Percentiles rank a stretch among this genome's conserved stretches.
phyloP scores from a whole-genome alignment of 2,888 invertebrate genomes.

The Trichacis sp. region DNA sequence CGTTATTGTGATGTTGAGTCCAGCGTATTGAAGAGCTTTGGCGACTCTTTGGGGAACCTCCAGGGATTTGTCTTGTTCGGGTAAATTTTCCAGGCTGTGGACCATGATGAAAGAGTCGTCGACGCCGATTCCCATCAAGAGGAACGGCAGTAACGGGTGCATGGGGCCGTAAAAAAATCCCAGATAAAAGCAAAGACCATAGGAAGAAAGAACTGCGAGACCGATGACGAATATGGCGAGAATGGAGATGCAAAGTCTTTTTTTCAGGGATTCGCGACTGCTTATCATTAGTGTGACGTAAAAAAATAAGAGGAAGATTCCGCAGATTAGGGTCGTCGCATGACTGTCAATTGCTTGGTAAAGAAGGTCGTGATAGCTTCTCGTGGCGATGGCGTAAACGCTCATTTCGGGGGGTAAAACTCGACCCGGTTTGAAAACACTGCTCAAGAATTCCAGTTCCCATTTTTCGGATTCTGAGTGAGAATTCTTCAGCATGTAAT shows the following conservation, averaged over 20 bases:
- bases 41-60: slow-evolving; percentile 62
- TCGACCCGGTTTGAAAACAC: slow-evolving; percentile 53
- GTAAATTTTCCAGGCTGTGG: slow-evolving; percentile 61
- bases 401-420: slow-evolving; percentile 58
- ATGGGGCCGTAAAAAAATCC: slow-evolving; percentile 66
- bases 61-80: slow-evolving; percentile 49
- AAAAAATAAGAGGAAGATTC: slow-evolving; percentile 62
- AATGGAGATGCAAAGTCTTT: slow-evolving; percentile 61
- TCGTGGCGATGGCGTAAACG: slow-evolving; percentile 58
- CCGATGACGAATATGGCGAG: slow-evolving; percentile 65
- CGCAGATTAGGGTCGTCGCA: slow-evolving; percentile 60
- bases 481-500: slow-evolving; percentile 62
- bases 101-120: slow-evolving; percentile 69
- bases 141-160: slow-evolving; percentile 67
- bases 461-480: slow-evolving; percentile 54
- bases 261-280: slow-evolving; percentile 62
- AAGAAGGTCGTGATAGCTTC: slow-evolving; percentile 63
- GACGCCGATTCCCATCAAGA: slow-evolving; percentile 67
- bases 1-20: slow-evolving; percentile 69
- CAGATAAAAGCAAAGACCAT: slow-evolving; percentile 64
- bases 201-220: slow-evolving; percentile 63
- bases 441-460: slow-evolving; percentile 59
- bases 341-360: slow-evolving; percentile 61
- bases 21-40: slow-evolving; percentile 66
- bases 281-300: slow-evolving; percentile 66